Evolutionary conservation across 2,888 invertebrate genomes (phyloP), one percentile per base, ranked within the genome.

Genomic region (Heteromurus nitidus): DNA sequence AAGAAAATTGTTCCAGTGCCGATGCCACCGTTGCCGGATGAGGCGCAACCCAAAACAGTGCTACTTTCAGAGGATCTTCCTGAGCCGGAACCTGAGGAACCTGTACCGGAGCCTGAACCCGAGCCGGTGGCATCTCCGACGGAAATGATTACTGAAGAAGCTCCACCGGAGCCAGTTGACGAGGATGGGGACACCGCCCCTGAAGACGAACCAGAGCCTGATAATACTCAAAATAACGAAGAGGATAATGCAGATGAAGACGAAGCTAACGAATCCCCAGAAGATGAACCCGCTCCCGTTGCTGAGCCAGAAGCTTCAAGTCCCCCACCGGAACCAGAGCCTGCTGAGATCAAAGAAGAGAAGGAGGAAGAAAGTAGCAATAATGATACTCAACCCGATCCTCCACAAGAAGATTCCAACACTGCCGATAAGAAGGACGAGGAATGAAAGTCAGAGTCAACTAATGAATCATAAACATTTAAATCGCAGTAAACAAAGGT

Each of bases 11-110:
- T 62, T 26, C 77, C 77, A 11, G 36, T 77, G 13, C 69, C 70
- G 5, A 62, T 77, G 70, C 77, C 77, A 3, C 77, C 77, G n/a
- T 20, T 77, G n/a, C 77, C 77, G n/a, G 18, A 26, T 60, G 18
- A 26, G n/a, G 20, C 2, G 36, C n/a, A 62, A 7, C 50, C 77
- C 3, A 62, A 47, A 42, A 16, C 53, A 13, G n/a, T 67, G 0
- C 5, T 75, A 7, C 55, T 75, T 20, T 67, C 67, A 13, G 77
- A 67, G 7, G 18, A 64, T 9, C 67, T n/a, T 24, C 18, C 42
- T n/a, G 75, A 75, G 30, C 30, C 62, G 3, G 70, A 64, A 64
- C 53, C 77, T 2, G 62, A 62, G n/a, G 60, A 26, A 9, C n/a
- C n/a, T n/a, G 20, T 3, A 13, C 53, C 26, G 28, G 69, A 62